phyloP scores from a whole-genome alignment of 2,888 invertebrate genomes.

The Eremobia ochroleuca region DNA sequence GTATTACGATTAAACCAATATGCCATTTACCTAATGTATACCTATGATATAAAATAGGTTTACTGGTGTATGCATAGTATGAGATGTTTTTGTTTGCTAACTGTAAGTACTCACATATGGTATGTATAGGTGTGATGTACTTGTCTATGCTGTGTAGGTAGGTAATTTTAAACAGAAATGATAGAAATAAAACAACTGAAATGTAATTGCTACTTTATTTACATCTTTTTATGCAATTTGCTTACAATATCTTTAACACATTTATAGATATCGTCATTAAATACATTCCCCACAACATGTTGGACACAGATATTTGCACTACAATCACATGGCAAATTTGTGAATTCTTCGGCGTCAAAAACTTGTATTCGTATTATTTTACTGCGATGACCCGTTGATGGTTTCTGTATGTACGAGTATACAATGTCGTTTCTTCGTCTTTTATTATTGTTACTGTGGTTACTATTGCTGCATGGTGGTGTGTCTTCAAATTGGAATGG shows the following conservation, averaged over 20 bases:
- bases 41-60: too few species aligned
- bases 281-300: background rate
- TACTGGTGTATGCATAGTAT: background rate
- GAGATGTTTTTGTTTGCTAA: too few species aligned
- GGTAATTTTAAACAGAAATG: background rate
- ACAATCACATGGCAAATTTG: background rate
- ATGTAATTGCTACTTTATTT: background rate
- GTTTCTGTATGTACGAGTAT: background rate
- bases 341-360: background rate
- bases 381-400: background rate
- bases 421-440: background rate
- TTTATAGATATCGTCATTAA: background rate
- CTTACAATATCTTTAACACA: background rate
- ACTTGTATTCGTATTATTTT: slow-evolving; percentile 1
- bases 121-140: too few species aligned
- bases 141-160: background rate
- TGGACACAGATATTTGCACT: background rate
- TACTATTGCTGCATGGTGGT: background rate
- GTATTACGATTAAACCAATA: background rate
- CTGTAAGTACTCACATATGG: too few species aligned
- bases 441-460: background rate
- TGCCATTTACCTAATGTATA: background rate
- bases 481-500: background rate
- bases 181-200: background rate
- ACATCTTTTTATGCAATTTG: background rate